Evolutionary conservation across 2,888 invertebrate genomes (phyloP).

Genomic region (Apamea anceps): DNA sequence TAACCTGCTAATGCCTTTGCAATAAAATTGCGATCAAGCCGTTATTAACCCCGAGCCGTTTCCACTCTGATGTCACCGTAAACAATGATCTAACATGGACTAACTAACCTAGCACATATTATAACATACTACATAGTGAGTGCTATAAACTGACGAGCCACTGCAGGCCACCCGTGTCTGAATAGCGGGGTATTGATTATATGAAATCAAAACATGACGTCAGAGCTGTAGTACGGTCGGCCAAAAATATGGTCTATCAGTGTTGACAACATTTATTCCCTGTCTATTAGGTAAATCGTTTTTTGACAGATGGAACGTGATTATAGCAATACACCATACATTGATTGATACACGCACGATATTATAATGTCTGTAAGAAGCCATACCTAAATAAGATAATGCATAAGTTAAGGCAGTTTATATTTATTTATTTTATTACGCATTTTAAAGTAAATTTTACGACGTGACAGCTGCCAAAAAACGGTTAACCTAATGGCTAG

Average conservation of each 20-base stretch:
- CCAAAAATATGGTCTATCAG: neutral
- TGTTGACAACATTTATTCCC: neutral
- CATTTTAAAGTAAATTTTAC: no score
- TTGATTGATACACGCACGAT: no score
- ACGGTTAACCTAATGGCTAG: no score
- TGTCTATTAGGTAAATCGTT: no score
- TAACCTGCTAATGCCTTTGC: neutral
- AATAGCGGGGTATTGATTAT: conserved; percentile 52
- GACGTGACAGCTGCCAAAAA: no score
- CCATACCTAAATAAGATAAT: no score
- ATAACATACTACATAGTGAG: neutral
- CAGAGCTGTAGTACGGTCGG: conserved; percentile 22
- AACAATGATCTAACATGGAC: conserved; percentile 11
- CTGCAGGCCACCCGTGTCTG: conserved; percentile 27
- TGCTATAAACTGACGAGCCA: conserved; percentile 8
- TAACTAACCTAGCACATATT: conserved; percentile 3
- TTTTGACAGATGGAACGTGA: no score
- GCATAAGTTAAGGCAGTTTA: no score
- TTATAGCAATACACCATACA: no score
- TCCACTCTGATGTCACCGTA: conserved; percentile 10
- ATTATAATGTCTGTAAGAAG: no score
- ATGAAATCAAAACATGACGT: conserved; percentile 58
- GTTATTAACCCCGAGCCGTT: conserved; percentile 8
- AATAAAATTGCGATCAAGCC: conserved; percentile 9
- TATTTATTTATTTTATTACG: no score